Evolutionary conservation across 2,888 invertebrate species (phyloP).

Genomic region (Abscondita cerata): DNA sequence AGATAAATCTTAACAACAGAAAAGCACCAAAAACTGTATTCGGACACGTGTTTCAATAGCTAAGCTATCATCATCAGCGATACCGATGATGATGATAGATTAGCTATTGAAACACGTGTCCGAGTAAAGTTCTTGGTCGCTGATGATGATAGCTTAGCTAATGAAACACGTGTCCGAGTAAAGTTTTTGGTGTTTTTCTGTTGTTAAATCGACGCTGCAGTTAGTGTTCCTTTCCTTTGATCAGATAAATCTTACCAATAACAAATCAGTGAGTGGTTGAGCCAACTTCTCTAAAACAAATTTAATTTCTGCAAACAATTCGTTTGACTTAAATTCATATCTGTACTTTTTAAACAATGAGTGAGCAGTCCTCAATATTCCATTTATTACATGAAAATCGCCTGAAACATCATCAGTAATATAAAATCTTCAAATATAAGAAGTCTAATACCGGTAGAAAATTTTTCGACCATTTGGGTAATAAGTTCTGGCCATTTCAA

Average conservation of each 20-base stretch:
- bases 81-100: too few species aligned
- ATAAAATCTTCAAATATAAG: not conserved
- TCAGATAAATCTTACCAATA: conserved; percentile 67
- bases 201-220: too few species aligned
- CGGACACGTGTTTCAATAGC: too few species aligned
- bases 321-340: conserved; percentile 94
- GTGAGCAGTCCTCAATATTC: conserved; percentile 93
- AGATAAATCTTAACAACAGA: too few species aligned
- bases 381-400: conserved; percentile 94
- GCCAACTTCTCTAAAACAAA: conserved; percentile 94
- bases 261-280: conserved; percentile 89
- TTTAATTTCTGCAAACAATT: conserved; percentile 96
- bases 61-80: too few species aligned
- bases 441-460: conserved; percentile 69
- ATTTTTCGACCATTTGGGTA: conserved; percentile 91
- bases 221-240: too few species aligned
- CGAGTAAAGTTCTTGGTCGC: too few species aligned
- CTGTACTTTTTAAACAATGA: conserved; percentile 96
- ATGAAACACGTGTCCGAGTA: too few species aligned
- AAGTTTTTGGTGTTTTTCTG: too few species aligned
- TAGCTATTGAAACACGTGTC: too few species aligned
- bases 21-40: too few species aligned
- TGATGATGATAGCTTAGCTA: too few species aligned
- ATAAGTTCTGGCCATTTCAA: conserved; percentile 95
- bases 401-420: conserved; percentile 60